phyloP scores from a whole-genome alignment of 1,140 invertebrate genomes.

The Chelonus insularis region DNA sequence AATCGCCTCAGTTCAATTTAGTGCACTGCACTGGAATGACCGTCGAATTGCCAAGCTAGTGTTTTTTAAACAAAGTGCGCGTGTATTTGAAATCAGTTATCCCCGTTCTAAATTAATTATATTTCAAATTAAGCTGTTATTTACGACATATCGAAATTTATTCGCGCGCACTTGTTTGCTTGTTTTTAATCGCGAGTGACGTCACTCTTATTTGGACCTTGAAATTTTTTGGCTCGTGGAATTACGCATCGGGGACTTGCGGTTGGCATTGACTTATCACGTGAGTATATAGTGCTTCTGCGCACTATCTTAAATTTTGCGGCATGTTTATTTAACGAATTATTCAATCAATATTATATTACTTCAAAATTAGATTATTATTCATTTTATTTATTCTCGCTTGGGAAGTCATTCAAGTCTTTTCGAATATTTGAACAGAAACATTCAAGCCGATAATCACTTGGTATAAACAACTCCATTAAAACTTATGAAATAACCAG shows the following conservation, averaged over 20 bases:
- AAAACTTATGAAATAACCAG: too few relatives aligned
- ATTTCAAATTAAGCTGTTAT: too few relatives aligned
- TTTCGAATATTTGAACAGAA: too few relatives aligned
- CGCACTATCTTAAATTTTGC: conserved; percentile 3
- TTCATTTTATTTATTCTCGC: not conserved
- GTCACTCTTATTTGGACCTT: conserved; percentile 18
- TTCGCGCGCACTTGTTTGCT: conserved; percentile 16
- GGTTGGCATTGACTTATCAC: conserved; percentile 18
- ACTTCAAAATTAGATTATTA: too few relatives aligned
- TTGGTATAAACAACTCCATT: too few relatives aligned
- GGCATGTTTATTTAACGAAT: not conserved
- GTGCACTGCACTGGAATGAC: not conserved
- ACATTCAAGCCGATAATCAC: too few relatives aligned
- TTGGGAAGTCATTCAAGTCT: too few relatives aligned
- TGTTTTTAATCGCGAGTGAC: conserved; percentile 19
- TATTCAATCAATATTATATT: not conserved
- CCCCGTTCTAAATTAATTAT: too few relatives aligned
- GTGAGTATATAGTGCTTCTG: conserved; percentile 15
- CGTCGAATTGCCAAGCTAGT: not conserved
- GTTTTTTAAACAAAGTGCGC: too few relatives aligned
- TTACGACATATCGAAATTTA: too few relatives aligned
- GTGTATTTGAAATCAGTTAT: too few relatives aligned
- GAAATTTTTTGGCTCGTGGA: conserved; percentile 21
- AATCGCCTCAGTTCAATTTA: not conserved
- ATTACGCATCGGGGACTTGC: conserved; percentile 19